Conservation (phyloP, 2,113 vertebrate species). For the Pyxicephalus adspersus region DNA sequence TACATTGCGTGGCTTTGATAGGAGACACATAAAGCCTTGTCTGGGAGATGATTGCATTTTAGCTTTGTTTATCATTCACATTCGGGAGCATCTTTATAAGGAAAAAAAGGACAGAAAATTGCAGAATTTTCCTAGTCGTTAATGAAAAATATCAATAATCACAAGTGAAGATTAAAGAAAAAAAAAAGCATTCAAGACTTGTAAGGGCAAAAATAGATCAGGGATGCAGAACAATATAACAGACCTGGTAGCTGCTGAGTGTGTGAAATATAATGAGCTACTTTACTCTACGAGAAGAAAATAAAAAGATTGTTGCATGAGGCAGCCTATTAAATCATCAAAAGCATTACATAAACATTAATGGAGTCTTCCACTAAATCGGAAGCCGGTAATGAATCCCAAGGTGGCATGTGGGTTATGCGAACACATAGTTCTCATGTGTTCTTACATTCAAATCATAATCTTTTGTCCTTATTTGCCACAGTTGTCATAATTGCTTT, state of each 20-base stretch:
- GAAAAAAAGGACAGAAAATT: slow-evolving; percentile 48
- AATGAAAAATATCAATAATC: slow-evolving; percentile 57
- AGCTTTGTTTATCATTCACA: slow-evolving; percentile 54
- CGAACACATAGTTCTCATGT: background rate
- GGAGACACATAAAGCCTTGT: slow-evolving; percentile 53
- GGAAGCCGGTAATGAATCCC: slow-evolving; percentile 36
- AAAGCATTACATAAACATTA: slow-evolving; percentile 48
- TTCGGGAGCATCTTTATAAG: slow-evolving; percentile 44
- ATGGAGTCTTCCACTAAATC: slow-evolving; percentile 26
- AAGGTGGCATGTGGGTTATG: slow-evolving; percentile 11
- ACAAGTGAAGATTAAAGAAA: slow-evolving; percentile 51
- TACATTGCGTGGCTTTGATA: slow-evolving; percentile 52
- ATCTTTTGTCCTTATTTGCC: slow-evolving; percentile 14
- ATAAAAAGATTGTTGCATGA: slow-evolving; percentile 47
- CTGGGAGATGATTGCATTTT: slow-evolving; percentile 56
- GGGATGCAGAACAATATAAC: slow-evolving; percentile 42
- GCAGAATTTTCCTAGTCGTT: slow-evolving; percentile 38
- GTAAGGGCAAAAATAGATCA: slow-evolving; percentile 47
- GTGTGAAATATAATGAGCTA: slow-evolving; percentile 52
- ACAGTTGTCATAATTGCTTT: slow-evolving; percentile 1
- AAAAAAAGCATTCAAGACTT: slow-evolving; percentile 41
- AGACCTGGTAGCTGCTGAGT: slow-evolving; percentile 48
- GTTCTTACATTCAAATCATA: background rate
- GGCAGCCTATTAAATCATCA: slow-evolving; percentile 48
- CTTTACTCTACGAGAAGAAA: slow-evolving; percentile 1